These are phyloP conservation scores for Eilema griseolum DNA, from an alignment of 2,888 invertebrate species.

Conservation along the genomic window DNA sequence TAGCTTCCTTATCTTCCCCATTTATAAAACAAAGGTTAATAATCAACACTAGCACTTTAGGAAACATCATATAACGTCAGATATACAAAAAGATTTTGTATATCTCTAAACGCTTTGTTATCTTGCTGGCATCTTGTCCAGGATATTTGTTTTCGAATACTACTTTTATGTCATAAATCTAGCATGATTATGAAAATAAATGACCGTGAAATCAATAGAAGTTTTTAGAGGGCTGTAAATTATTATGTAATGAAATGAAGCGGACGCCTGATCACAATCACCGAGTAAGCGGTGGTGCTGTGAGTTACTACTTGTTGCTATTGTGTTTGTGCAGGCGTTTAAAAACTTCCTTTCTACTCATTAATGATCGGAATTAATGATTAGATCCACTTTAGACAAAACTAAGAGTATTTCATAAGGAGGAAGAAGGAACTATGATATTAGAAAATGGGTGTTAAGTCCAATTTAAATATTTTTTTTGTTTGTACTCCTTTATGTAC, in stretches of 20 bases:
- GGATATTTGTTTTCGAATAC: conserved; percentile 4
- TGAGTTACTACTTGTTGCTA: conserved; percentile 59
- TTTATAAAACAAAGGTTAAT: conserved; percentile 22
- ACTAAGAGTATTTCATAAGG: too few relatives aligned
- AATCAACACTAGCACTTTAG: conserved; percentile 33
- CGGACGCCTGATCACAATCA: conserved; percentile 54
- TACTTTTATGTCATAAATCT: conserved; percentile 10
- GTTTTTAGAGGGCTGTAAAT: conserved; percentile 56
- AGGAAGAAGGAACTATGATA: too few relatives aligned
- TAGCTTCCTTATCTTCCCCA: conserved; percentile 44
- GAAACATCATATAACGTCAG: conserved; percentile 29
- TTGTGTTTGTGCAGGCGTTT: conserved; percentile 64
- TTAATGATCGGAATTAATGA: conserved; percentile 40
- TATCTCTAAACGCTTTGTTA: conserved; percentile 29
- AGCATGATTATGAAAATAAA: conserved; percentile 54
- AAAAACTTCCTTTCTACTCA: conserved; percentile 44
- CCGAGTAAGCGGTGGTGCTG: conserved; percentile 36
- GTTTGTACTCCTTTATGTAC: too few relatives aligned
- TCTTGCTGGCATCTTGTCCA: conserved; percentile 26
- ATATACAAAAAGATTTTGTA: conserved; percentile 5
- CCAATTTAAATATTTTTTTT: neutral
- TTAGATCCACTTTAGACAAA: conserved; percentile 23
- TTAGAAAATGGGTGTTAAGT: neutral
- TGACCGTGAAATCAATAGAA: conserved; percentile 66
- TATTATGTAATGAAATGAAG: conserved; percentile 54